phyloP scores from a whole-genome alignment of 2,888 invertebrate genomes.

The Leptodirus hochenwartii region DNA sequence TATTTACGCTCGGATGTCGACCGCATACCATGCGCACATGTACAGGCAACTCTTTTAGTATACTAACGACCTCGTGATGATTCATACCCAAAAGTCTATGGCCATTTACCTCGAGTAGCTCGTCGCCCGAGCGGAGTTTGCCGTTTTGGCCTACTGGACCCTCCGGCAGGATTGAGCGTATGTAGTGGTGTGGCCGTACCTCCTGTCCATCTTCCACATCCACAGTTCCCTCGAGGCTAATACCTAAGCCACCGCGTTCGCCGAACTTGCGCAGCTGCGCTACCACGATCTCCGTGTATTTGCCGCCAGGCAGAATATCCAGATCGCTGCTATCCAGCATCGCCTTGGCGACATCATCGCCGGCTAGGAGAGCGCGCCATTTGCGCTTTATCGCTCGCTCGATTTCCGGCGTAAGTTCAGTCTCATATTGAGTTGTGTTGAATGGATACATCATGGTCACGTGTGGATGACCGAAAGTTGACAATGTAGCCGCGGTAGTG shows the following conservation, averaged over 20 bases:
- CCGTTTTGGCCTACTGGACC: constrained; percentile 93
- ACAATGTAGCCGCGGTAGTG: no score
- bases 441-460: no score
- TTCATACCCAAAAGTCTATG: constrained; percentile 77
- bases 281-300: constrained; percentile 58
- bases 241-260: constrained; percentile 88
- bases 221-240: constrained; percentile 94
- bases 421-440: constrained; percentile 12
- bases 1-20: constrained; percentile 31
- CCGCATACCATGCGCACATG: constrained; percentile 87
- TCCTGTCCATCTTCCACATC: constrained; percentile 95
- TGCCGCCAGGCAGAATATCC: no score
- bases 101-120: constrained; percentile 86
- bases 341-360: no score
- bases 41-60: constrained; percentile 77
- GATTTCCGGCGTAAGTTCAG: constrained; percentile 42
- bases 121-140: constrained; percentile 82
- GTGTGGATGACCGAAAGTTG: no score
- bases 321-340: no score
- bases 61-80: constrained; percentile 85
- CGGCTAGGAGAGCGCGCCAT: no score
- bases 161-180: constrained; percentile 90
- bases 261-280: constrained; percentile 70
- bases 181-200: constrained; percentile 96
- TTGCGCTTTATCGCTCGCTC: no score